Conservation (phyloP, 2,797 vertebrate species). For the Chiropotes sagulatus region DNA sequence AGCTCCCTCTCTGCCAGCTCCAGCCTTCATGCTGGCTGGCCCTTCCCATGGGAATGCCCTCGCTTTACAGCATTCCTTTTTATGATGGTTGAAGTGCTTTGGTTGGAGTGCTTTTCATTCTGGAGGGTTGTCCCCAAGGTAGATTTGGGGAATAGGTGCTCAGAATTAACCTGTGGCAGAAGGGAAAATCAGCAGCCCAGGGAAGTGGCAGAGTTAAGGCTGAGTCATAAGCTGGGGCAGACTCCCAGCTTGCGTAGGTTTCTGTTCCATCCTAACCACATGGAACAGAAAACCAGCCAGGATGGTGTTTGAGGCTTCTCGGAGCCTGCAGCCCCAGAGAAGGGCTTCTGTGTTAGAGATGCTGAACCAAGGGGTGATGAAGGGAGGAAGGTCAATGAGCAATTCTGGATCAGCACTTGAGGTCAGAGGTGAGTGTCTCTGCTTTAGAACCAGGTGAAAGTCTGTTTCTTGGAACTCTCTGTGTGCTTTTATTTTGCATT, state of each 20-base stretch:
- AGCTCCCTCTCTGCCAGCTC: no score
- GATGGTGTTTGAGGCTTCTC: not conserved
- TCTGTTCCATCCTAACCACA: not conserved
- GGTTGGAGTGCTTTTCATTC: not conserved
- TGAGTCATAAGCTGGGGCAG: not conserved
- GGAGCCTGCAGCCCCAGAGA: not conserved
- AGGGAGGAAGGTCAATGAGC: not conserved
- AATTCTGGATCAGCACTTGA: not conserved
- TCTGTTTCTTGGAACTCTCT: constrained; percentile 12
- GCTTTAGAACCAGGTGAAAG: not conserved
- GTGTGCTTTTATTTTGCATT: not conserved
- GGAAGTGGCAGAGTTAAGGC: not conserved
- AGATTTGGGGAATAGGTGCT: not conserved
- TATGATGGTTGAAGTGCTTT: not conserved
- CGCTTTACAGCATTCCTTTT: not conserved
- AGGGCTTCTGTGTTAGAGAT: not conserved
- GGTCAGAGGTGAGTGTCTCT: not conserved
- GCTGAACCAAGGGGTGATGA: not conserved
- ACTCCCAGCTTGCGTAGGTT: not conserved
- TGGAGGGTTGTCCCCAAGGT: not conserved
- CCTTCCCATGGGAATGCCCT: not conserved
- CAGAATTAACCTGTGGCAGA: not conserved
- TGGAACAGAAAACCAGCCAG: not conserved
- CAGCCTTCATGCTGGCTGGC: not conserved
- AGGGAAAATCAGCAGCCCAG: not conserved